Evolutionary conservation across 2,888 invertebrate genomes (phyloP).

Genomic region (Malthinus seriepunctatus): DNA sequence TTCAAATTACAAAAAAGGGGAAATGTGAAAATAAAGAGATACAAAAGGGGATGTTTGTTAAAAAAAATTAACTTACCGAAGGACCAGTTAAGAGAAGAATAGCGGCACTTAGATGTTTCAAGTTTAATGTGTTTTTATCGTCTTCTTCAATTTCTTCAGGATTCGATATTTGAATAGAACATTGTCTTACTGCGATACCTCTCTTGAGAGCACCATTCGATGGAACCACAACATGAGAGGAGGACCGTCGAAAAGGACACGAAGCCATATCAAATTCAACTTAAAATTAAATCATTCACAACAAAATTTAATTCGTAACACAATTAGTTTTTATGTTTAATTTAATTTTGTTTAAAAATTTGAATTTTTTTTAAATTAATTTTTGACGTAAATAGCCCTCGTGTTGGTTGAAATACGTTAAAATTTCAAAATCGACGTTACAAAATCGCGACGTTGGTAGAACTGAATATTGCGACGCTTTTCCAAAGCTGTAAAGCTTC

Average conservation of each 20-base stretch:
- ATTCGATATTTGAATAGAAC: slow-evolving; percentile 64
- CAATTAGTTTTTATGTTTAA: no score
- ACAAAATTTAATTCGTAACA: not conserved
- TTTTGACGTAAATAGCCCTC: not conserved
- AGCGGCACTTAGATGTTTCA: slow-evolving; percentile 81
- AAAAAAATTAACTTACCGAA: slow-evolving; percentile 64
- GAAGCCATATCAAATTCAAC: slow-evolving; percentile 43
- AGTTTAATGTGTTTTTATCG: slow-evolving; percentile 68
- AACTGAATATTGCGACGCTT: slow-evolving; percentile 29
- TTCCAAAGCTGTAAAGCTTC: slow-evolving; percentile 24
- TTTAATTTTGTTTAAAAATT: not conserved
- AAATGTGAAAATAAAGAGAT: no score
- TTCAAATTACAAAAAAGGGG: not conserved
- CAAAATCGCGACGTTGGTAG: slow-evolving; percentile 19
- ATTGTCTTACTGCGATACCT: slow-evolving; percentile 60
- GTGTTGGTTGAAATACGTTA: not conserved
- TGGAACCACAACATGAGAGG: slow-evolving; percentile 60
- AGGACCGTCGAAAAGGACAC: slow-evolving; percentile 62
- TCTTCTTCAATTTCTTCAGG: slow-evolving; percentile 66
- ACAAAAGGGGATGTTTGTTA: not conserved
- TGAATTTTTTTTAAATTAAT: slow-evolving; percentile 9
- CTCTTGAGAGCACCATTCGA: slow-evolving; percentile 50
- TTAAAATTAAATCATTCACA: slow-evolving; percentile 11
- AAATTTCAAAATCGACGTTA: slow-evolving; percentile 17
- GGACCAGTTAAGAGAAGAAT: slow-evolving; percentile 80